Base-by-base conservation (phyloP, 2,797 vertebrate genomes). In the Sebastes diaconus region DNA sequence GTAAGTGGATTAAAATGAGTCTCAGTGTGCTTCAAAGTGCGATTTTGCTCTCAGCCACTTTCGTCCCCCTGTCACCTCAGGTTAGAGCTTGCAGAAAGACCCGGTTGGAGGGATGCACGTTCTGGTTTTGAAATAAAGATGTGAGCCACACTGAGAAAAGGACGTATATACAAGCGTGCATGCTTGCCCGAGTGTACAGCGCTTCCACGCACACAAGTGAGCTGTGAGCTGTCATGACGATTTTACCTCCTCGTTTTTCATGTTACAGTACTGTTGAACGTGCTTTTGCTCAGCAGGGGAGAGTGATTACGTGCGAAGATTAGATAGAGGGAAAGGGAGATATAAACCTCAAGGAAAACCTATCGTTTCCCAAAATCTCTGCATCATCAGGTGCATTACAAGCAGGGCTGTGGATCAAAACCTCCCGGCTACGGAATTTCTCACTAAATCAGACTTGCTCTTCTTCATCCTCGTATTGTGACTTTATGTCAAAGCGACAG, bases 221-320 rank as follows among this genome's bases (percentile, higher is more conserved):
- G 92, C 86, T 85, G 84, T 87, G 72, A 87, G 87, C 92, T 93
- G 93, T 92, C 92, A 86, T 30, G 66, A 61, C 27, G 59, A 70
- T 82, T 92, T 91, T 82, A 70, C 76, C 83, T 87, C 75, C 90
- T 92, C 86, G 64, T 94, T 92, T 93, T 89, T 94, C 92, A 92
- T 69, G 82, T 86, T 73, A 86, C 87, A 88, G 82, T 74, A 79
- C 79, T 75, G 88, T 82, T 81, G 87, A 88, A 85, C 82, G 91
- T 80, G 84, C 75, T 54, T 87, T 64, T 81, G 86, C 86, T 88
- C 85, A 66, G 84, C 69, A 72, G 75, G 79, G 80, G 79, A 69
- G 88, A 84, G 83, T 71, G 87, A 92, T 93, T 92, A 93, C 75
- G 70, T 90, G 87, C 88, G 86, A 75, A 93, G 91, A 94, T 93